Conservation (phyloP, 2,113 vertebrate species). For the Anarhynchus alexandrinus region DNA sequence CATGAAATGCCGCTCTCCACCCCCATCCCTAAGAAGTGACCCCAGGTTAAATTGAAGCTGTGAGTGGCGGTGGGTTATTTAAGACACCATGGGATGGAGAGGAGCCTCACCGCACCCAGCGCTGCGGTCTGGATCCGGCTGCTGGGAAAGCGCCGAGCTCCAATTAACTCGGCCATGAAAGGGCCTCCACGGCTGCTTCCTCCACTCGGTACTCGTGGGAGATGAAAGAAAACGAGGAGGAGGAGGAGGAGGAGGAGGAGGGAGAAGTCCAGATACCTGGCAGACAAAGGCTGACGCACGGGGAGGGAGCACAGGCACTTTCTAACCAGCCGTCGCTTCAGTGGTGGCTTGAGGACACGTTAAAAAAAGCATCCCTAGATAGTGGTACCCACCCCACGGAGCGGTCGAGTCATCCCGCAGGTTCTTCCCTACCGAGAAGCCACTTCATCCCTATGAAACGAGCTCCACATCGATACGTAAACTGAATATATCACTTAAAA, state of each 20-base stretch:
- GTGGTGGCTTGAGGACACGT: neutral
- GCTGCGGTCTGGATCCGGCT: neutral
- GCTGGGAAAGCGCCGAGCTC: neutral
- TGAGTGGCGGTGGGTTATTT: neutral
- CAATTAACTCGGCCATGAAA: neutral
- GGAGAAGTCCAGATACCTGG: neutral
- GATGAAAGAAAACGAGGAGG: neutral
- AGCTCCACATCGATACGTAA: fast-evolving
- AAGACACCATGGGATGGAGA: neutral
- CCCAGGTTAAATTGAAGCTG: neutral
- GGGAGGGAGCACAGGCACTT: neutral
- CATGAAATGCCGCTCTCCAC: neutral
- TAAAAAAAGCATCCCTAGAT: neutral
- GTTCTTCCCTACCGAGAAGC: neutral
- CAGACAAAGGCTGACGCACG: neutral
- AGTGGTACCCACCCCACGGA: fast-evolving
- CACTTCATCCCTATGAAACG: neutral
- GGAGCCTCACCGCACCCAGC: neutral
- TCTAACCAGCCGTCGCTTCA: neutral
- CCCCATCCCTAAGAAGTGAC: neutral
- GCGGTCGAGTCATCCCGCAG: neutral
- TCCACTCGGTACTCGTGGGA: neutral
- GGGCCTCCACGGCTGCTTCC: neutral
- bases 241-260: neutral
- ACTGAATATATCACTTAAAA: fast-evolving